Evolutionary conservation across 2,888 invertebrate species (phyloP), one percentile per base, ranked within the genome.

Genomic region (Elegia similella): DNA sequence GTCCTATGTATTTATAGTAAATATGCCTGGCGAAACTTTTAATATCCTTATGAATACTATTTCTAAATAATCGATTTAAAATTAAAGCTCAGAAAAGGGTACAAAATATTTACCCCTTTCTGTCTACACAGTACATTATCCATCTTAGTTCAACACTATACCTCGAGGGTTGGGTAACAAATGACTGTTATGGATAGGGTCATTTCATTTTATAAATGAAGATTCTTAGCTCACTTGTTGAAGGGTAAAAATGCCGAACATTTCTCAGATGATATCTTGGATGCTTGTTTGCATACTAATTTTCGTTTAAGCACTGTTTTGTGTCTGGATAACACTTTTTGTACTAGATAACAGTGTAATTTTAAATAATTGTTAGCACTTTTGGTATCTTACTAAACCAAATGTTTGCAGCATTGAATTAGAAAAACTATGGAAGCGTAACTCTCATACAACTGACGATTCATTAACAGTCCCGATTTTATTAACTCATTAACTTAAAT

Each of bases 281-380:
- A 55, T 23, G 57, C 56, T 17, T 30, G 57, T 57, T 17, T 59
- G 46, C 38, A 57, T 50, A 48, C 32, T 44, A 57, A 38, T 54
- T 50, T 34, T 17, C 12, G n/a, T 42, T 42, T 53, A 53, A 53
- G 34, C 29, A 42, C 29, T 7, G 34, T 38, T 30, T 23, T n/a
- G 54, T 23, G 42, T 16, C 10, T 34, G 6, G 15, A 50, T 50
- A 50, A 50, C 34, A 34, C 38, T n/a, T n/a, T 38, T n/a, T n/a
- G 38, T 38, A 12, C 23, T 12, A 1, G 0, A 38, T 2, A 6
- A 8, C 6, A 38, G n/a, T n/a, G 38, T 38, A 38, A 1, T 38
- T 38, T 10, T 38, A 12, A 10, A 34, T 10, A 12, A 5, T 38
- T 38, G 38, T 38, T 2, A 10, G 3, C n/a, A n/a, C 12, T n/a